Conservation (phyloP, 2,888 invertebrate genomes). For the Nemoura dubitans region DNA sequence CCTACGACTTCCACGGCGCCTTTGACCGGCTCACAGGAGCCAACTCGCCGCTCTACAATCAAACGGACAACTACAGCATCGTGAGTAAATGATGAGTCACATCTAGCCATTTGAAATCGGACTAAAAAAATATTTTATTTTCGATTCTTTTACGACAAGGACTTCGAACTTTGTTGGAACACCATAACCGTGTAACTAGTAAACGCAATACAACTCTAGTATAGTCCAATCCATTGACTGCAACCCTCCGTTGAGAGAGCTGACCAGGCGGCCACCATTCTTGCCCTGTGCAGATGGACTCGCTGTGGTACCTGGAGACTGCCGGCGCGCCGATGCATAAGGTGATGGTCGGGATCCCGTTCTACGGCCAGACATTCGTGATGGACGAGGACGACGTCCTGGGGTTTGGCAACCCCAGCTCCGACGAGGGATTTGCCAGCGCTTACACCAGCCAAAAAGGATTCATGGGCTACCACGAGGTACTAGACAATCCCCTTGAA, state of each 20-base stretch:
- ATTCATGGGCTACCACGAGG: conserved; percentile 54
- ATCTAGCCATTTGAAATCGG: too few relatives aligned
- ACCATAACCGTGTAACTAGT: background rate
- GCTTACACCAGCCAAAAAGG: conserved; percentile 54
- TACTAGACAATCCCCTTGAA: too few relatives aligned
- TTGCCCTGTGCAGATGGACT: conserved; percentile 54
- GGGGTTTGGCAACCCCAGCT: conserved; percentile 55
- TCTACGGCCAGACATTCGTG: conserved; percentile 60
- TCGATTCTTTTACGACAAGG: too few relatives aligned
- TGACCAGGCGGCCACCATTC: too few relatives aligned
- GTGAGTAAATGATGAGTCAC: too few relatives aligned
- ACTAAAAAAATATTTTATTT: background rate
- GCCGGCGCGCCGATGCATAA: conserved; percentile 58
- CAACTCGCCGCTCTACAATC: conserved; percentile 58
- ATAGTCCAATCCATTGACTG: background rate
- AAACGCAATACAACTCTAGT: background rate
- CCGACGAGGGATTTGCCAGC: conserved; percentile 53
- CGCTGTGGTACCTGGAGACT: conserved; percentile 59
- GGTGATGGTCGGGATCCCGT: conserved; percentile 60
- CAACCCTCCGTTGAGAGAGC: too few relatives aligned
- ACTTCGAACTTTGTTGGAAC: too few relatives aligned
- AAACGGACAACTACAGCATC: conserved; percentile 51
- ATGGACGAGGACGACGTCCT: conserved; percentile 53
- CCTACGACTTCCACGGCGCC: conserved; percentile 62
- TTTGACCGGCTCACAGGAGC: conserved; percentile 58